Evolutionary conservation across 2,888 invertebrate genomes (phyloP), one percentile per base, ranked within the genome.

Genomic region (Phymatocera aterrima): DNA sequence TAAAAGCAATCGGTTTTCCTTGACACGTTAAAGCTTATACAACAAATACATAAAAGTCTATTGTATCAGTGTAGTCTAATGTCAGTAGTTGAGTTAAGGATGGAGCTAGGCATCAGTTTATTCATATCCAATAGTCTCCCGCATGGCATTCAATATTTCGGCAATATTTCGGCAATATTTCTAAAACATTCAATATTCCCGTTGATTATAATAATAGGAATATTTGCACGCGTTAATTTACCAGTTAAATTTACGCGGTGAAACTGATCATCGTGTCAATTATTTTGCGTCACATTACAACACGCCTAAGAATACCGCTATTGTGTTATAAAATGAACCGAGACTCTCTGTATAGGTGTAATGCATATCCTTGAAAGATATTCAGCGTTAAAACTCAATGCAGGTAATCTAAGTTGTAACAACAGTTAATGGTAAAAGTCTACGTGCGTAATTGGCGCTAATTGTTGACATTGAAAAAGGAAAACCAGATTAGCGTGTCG

Each of bases 311-410:
- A 64, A 64, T 37, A 64, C 18, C 18, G 61, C 61, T 37, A 64
- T 64, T 64, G 61, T 31, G 61, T 64, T n/a, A n/a, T n/a, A n/a
- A n/a, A 64, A 37, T 64, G 37, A 64, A 34, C 34, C 61, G 6
- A n/a, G 37, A 64, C 28, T n/a, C 3, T 28, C 31, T 0, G n/a
- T 18, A 8, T n/a, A 31, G 61, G 34, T 8, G 61, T n/a, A 5
- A 64, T 37, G 28, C n/a, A 64, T 64, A 64, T 64, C 61, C 61
- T 37, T 64, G 61, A 64, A 37, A 64, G 37, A 64, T 37, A 37
- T 64, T 64, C n/a, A 15, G 31, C 21, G 60, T 15, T 31, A 60
- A 15, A 60, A 60, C 15, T 60, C 60, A 31, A 60, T 60, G 61
- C 37, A 18, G 61, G n/a, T 37, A 37, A 64, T 21, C 61, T 4